Evolutionary conservation across 2,113 vertebrate genomes (phyloP), one percentile per base, ranked within the genome.

Genomic region (Hylia prasina): DNA sequence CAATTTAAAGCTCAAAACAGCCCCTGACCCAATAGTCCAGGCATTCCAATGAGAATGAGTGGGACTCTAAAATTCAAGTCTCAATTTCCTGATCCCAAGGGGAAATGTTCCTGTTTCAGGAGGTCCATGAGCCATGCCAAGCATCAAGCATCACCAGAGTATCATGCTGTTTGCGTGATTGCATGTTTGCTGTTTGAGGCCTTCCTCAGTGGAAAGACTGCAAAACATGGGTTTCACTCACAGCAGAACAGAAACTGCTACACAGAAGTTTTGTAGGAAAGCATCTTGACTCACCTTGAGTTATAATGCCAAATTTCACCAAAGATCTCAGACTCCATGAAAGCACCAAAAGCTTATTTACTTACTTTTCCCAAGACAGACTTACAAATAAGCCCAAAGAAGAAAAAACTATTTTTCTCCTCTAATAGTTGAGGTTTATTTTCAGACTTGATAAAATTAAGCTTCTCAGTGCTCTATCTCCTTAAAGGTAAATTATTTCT

Each of bases 211-310:
- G 16, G 30, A 73, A 60, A 76, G 31, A 30, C 50, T 63, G 47
- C 60, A 73, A 81, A 76, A 48, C n/a, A 44, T 2, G 2, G 1
- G 40, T 40, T 82, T 57, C 45, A 42, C 27, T 33, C 6, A 1
- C 1, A 81, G 28, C 50, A 70, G 64, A 61, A 76, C 6, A 61
- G 28, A 73, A 80, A 83, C 4, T 39, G 44, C 56, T 63, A 37
- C 0, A 0, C 0, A 23, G 5, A 69, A 64, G 21, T 54, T 89
- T 25, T 45, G 7, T 4, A 73, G 54, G 20, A 56, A 88, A 51
- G 17, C 6, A 15, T 20, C 51, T 45, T 66, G 39, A 48, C 42
- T 82, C 42, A 58, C 21, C 47, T 54, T 44, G 23, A 87, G 35
- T 35, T 63, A 18, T 1, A 89, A 83, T 15, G 30, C 10, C 37